Evolutionary conservation across 2,797 vertebrate genomes (phyloP), one percentile per base, ranked within the genome.

Genomic region (Etheostoma nigrum): DNA sequence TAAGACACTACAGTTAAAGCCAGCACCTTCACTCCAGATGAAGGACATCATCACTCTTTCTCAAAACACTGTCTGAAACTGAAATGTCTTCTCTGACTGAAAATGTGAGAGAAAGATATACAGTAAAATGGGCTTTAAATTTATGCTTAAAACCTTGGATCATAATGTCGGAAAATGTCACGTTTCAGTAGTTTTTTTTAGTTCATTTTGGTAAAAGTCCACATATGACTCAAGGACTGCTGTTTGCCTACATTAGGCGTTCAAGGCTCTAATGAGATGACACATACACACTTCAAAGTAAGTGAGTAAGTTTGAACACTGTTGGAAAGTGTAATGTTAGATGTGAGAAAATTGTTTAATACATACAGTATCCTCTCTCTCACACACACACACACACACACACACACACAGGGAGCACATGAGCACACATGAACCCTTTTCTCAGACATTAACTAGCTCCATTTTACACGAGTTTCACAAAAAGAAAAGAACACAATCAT

Each of bases 401-500:
- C 58, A 21, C 11, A 25, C 44, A 69, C 54, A 49, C 6, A 25
- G 11, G 21, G 16, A 40, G 53, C 45, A 30, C 45, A 47, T 23
- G 19, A 71, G 1, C 25, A 58, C 62, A 52, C 71, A 42, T 18
- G 25, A 6, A 67, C 45, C 4, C 51, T 70, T 33, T 42, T 25
- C 33, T 42, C 47, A 42, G 45, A 68, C 12, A 36, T 74, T 64
- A 33, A 66, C 40, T 47, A 74, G 33, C 27, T 51, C n/a, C 27
- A 51, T 66, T 76, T 81, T 67, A 64, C 60, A 47, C 2, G 1
- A 55, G 53, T 14, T 33, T 13, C 44, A 65, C 61, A 45, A 67
- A 40, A 25, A 75, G 52, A 30, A 48, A 72, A 74, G 16, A 65
- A 67, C 33, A 59, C 25, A 82, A 68, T 81, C 74, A 85, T 81